phyloP scores from a whole-genome alignment of 2,797 vertebrate species.

The Myotis findleyi region DNA sequence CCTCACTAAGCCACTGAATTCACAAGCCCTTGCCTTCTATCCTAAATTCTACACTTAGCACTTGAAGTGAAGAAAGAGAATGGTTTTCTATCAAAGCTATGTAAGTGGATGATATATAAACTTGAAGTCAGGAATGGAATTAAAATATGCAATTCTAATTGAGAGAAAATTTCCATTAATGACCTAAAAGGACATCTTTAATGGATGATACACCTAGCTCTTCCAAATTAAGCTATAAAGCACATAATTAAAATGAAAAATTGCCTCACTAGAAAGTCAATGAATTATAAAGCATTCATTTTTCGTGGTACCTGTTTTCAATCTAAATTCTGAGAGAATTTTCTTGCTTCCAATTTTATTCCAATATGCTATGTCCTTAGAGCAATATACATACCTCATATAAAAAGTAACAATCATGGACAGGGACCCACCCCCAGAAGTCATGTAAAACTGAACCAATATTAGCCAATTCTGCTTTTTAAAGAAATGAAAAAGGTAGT shows the following conservation, averaged over 20 bases:
- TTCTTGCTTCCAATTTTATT: constrained; percentile 25
- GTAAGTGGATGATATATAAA: constrained; percentile 47
- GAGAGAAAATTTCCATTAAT: constrained; percentile 52
- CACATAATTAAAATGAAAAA: constrained; percentile 60
- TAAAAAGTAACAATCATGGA: neutral
- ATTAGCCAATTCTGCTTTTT: neutral
- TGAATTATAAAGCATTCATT: constrained; percentile 56
- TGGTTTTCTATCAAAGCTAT: constrained; percentile 10
- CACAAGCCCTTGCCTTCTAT: neutral
- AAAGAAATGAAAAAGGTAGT: neutral
- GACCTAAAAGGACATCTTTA: constrained; percentile 2
- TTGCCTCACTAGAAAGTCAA: neutral
- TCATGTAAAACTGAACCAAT: neutral
- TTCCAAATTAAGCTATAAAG: constrained; percentile 60
- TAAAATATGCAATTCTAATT: constrained; percentile 63
- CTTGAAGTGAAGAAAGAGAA: neutral
- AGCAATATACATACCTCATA: neutral
- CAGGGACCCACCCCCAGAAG: neutral
- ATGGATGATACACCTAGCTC: constrained; percentile 21
- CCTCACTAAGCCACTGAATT: neutral
- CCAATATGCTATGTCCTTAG: constrained; percentile 2
- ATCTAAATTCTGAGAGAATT: constrained; percentile 47
- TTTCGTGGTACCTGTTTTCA: constrained; percentile 4
- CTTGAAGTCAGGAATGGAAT: neutral
- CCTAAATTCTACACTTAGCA: neutral